These are phyloP conservation scores for Apocheima hispidaria DNA, from an alignment of 2,888 invertebrate genomes.

Conservation along the genomic window DNA sequence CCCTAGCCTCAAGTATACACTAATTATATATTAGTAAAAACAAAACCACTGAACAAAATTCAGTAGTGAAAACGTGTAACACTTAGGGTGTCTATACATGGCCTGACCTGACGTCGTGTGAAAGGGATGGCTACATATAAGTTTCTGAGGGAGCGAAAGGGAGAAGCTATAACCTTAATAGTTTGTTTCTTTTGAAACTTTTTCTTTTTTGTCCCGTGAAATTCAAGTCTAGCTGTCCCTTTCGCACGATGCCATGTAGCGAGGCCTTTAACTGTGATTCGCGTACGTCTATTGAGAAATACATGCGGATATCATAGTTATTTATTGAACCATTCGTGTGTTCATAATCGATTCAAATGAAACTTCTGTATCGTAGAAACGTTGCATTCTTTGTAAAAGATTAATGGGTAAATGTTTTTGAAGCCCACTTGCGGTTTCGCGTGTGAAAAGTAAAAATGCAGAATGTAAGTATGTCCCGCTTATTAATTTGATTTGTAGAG, in stretches of 20 bases:
- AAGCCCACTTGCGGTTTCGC: slow-evolving; percentile 22
- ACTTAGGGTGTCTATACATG: no score
- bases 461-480: slow-evolving; percentile 3
- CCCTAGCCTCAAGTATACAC: not conserved
- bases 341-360: slow-evolving; percentile 31
- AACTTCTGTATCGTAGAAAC: slow-evolving; percentile 21
- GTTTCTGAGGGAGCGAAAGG: no score
- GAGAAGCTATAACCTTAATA: no score
- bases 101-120: no score
- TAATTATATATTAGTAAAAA: slow-evolving; percentile 40
- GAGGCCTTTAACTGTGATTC: no score
- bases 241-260: no score
- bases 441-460: slow-evolving; percentile 25
- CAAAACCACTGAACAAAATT: slow-evolving; percentile 16
- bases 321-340: slow-evolving; percentile 36
- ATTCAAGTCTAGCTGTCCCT: no score
- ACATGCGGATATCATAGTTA: slow-evolving; percentile 35
- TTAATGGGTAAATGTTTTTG: slow-evolving; percentile 17
- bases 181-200: no score
- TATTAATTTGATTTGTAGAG: slow-evolving; percentile 22
- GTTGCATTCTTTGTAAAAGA: slow-evolving; percentile 28
- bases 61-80: slow-evolving; percentile 25
- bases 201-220: no score
- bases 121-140: no score
- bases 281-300: slow-evolving; percentile 19